A percentile compares a stretch with the other conserved stretches of the same genome.
Evolutionary conservation across 2,888 invertebrate species (phyloP).

Genomic region (Andrena bicolor): DNA sequence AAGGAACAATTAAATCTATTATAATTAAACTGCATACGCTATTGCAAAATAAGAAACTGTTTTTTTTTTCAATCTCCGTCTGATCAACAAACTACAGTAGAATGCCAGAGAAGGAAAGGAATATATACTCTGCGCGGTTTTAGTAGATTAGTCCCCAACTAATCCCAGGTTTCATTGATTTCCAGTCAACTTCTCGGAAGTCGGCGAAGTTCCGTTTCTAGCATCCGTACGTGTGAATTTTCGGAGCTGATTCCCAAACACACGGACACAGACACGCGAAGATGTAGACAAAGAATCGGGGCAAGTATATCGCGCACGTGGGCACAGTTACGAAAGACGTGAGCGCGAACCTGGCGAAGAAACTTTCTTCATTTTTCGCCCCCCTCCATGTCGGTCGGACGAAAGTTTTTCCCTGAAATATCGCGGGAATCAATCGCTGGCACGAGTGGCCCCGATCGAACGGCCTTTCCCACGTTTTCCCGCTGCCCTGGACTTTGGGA

Average conservation of each 20-base stretch:
- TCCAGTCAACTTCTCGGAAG: background rate
- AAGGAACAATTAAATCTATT: too few species aligned
- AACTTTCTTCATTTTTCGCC: constrained; percentile 84
- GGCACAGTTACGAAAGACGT: constrained; percentile 72
- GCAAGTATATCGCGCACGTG: constrained; percentile 74
- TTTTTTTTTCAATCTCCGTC: too few species aligned
- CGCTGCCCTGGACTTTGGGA: constrained; percentile 22
- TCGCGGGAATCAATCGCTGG: constrained; percentile 82
- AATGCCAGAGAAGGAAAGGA: too few species aligned
- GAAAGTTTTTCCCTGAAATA: constrained; percentile 80
- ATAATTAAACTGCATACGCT: too few species aligned
- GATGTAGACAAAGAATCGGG: constrained; percentile 57
- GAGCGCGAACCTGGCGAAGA: constrained; percentile 67
- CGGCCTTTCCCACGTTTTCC: constrained; percentile 54
- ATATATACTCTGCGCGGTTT: too few species aligned
- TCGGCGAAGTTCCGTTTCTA: background rate
- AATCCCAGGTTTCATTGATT: background rate
- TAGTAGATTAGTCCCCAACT: background rate
- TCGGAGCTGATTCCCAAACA: constrained; percentile 6
- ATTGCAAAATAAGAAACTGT: too few species aligned
- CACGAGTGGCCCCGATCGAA: constrained; percentile 72
- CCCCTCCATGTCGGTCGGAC: constrained; percentile 52
- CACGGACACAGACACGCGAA: background rate
- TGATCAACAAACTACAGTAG: too few species aligned
- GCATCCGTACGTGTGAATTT: constrained; percentile 24